phyloP scores from a whole-genome alignment of 2,113 vertebrate species.

The Rhabdornis inornatus region DNA sequence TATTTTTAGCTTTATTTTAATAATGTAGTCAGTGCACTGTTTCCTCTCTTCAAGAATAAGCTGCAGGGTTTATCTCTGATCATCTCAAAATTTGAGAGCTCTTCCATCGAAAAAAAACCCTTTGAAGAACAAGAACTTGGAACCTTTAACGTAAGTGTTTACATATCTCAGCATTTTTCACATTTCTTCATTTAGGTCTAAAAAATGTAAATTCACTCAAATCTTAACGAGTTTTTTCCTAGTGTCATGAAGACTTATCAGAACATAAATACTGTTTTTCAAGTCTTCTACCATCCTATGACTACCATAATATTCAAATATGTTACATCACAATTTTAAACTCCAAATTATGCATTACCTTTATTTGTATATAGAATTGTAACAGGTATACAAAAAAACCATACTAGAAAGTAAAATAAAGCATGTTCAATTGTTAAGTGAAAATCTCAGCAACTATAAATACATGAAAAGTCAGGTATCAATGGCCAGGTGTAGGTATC shows the following conservation, averaged over 20 bases:
- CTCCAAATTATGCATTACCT: neutral
- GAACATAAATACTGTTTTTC: neutral
- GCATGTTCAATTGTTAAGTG: neutral
- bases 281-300: neutral
- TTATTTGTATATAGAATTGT: neutral
- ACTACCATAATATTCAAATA: neutral
- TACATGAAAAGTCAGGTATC: neutral
- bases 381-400: neutral
- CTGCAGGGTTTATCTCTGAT: conserved; percentile 51
- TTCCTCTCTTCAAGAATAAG: neutral
- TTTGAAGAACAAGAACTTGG: conserved; percentile 38
- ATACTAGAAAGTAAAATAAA: neutral
- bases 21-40: neutral
- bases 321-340: neutral
- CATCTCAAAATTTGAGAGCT: conserved; percentile 22
- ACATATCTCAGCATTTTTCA: neutral
- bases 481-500: neutral
- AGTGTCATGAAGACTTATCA: neutral
- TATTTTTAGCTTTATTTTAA: conserved; percentile 45
- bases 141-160: conserved; percentile 7
- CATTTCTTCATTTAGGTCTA: neutral
- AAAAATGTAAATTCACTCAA: neutral
- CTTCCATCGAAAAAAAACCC: neutral
- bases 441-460: neutral
- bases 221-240: neutral